phyloP scores from a whole-genome alignment of 2,888 invertebrate species.

The Idaea dimidiata region DNA sequence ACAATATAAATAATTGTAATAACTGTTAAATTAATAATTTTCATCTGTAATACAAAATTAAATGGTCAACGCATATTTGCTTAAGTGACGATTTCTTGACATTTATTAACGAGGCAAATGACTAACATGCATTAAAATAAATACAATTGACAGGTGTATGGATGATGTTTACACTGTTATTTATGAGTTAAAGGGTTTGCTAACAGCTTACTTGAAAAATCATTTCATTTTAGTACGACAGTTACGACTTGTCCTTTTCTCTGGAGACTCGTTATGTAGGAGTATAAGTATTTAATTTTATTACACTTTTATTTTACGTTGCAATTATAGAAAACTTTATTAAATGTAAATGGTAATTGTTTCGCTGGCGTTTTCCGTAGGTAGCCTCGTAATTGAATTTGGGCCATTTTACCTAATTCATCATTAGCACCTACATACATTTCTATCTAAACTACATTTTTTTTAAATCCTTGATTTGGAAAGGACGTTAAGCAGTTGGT shows the following conservation, averaged over 20 bases:
- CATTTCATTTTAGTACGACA: conserved; percentile 10
- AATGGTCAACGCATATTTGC: not conserved
- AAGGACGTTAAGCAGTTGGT: no score
- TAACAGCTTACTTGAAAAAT: conserved; percentile 1
- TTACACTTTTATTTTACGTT: not conserved
- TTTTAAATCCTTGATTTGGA: no score
- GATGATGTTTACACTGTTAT: conserved; percentile 35
- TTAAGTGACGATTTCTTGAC: conserved; percentile 23
- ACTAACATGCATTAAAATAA: conserved; percentile 38
- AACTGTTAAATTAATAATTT: no score
- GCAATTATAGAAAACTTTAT: not conserved
- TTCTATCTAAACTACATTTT: no score
- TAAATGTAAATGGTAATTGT: conserved; percentile 8
- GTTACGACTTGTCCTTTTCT: conserved; percentile 10
- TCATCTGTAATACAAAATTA: not conserved
- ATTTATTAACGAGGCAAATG: conserved; percentile 35
- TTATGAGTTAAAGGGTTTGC: conserved; percentile 9
- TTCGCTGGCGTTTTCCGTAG: no score
- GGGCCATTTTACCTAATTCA: no score
- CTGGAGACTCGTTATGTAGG: not conserved
- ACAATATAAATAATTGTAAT: no score
- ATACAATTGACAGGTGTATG: conserved; percentile 38
- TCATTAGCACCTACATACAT: no score
- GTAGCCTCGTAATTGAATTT: no score
- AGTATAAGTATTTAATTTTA: not conserved